Base-by-base conservation (phyloP, 2,113 vertebrate species). In the Gymnorhina tibicen region DNA sequence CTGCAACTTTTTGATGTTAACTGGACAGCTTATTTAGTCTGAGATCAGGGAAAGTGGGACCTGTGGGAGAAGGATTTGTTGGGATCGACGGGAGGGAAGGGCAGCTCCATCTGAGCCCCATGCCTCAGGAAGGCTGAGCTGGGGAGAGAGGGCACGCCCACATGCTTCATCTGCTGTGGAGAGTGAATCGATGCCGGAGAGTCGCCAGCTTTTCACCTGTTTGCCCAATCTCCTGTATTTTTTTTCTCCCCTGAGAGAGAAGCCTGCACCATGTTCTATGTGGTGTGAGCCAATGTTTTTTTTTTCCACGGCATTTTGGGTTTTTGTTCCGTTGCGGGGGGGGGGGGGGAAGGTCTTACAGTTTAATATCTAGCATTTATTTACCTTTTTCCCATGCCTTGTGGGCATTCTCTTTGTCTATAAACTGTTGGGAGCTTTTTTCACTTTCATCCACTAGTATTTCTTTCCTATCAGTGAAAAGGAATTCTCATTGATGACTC, bases 91-190 rank as follows among this genome's bases (percentile, higher is more conserved):
- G 24, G 19, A 82, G 15, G 5, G 59, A 59, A 12, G 24, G 19
- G 12, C 24, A 0, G 1, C 24, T 52, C 22, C 0, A 0, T 59
- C 44, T 17, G 53, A 41, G 53, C 35, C 42, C 23, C 28, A 39
- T 0, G 0, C 14, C 24, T 64, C 0, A 0, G 44, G 35, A 42
- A 59, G 32, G 55, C 24, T 1, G 1, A 44, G 66, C 24, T 0
- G 1, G 37, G 32, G 10, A 42, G 46, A 42, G 20, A 20, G 1
- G 10, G 26, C 20, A 24, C 0, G 1, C 30, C 19, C 66, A 11
- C 9, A 8, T 42, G 19, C 44, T 42, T 62, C 37, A 28, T 24
- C 55, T 62, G 55, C 32, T 42, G 13, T 7, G 37, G 20, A 60
- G 46, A 83, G 10, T 30, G 55, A 42, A 13, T 15, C 2, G 1